Conservation (phyloP, 2,113 vertebrate species). For the Vidua chalybeata region DNA sequence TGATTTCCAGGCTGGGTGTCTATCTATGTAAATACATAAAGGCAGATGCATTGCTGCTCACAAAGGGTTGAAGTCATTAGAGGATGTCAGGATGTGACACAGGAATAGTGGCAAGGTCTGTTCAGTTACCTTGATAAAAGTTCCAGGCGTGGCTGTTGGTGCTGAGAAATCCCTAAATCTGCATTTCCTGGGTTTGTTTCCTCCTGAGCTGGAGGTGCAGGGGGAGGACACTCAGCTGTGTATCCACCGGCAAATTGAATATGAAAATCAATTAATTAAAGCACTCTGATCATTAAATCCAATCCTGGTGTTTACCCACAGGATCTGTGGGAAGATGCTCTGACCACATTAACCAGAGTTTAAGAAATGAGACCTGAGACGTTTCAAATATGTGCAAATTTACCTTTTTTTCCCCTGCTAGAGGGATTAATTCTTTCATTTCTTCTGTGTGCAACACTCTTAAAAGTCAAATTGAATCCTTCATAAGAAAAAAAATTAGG, state of each 20-base stretch:
- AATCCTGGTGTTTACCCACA: background rate
- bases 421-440: background rate
- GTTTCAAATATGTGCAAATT: background rate
- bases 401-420: background rate
- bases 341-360: background rate
- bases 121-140: background rate
- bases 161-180: background rate
- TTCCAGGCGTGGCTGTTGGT: background rate
- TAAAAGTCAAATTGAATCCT: background rate
- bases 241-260: background rate
- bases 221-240: background rate
- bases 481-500: background rate
- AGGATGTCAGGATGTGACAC: background rate
- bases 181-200: background rate
- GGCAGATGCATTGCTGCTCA: background rate
- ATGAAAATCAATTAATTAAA: slow-evolving; percentile 4
- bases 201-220: background rate
- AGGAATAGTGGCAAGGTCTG: background rate
- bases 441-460: background rate
- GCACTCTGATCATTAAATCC: background rate
- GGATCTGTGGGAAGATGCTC: background rate
- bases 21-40: background rate
- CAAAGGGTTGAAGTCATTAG: background rate
- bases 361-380: background rate
- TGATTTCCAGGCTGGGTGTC: slow-evolving; percentile 1